Evolutionary conservation across 1,140 invertebrate species (phyloP), one percentile per base, ranked within the genome.

Genomic region (Drosophila leontia): DNA sequence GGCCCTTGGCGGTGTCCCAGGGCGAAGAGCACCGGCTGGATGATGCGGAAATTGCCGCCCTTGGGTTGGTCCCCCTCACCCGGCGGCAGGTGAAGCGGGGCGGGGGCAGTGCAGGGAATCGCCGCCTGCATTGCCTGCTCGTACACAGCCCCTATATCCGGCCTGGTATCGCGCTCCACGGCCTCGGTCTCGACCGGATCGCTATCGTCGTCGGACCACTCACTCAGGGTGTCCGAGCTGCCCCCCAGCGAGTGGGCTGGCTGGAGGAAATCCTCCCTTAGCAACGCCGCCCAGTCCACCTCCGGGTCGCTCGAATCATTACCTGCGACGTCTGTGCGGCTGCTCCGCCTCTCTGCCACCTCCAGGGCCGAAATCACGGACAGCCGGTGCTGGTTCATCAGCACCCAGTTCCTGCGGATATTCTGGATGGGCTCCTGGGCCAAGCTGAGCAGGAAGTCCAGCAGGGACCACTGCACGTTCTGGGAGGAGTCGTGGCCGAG

Each of bases 371-470:
- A 42, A 0, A 50, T 35, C 2, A 29, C 11, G 3, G 39, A 15
- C 19, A 34, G 7, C 12, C 74, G 51, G 7, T n/a, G 65, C 7
- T 57, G 29, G 23, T 68, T 15, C 65, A 82, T 88, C 8, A 9
- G 9, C 1, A 7, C 2, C 12, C 71, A 53, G 32, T 91, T 80
- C 7, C 45, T 35, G 0, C 85, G 74, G 9, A 92, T 53, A 17
- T 78, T 82, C 15, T 79, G 91, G 7, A 91, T 75, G 1, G 92
- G 91, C 35, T 71, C 78, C 41, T 82, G 23, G 7, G 91, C 64
- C 29, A 91, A 19, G 12, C 51, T 19, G 4, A 92, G 26, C 3
- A 93, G 32, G n/a, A 93, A 92, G 42, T 93, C 82, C 0, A 93
- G 34, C 17, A 93, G n/a, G 0, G 84, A 65, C 82, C 86, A 92